A percentile compares a stretch with the other conserved stretches of the same genome.
These are phyloP conservation scores for Caerostris darwini DNA, from an alignment of 1,140 invertebrate species.

Conservation along the genomic window DNA sequence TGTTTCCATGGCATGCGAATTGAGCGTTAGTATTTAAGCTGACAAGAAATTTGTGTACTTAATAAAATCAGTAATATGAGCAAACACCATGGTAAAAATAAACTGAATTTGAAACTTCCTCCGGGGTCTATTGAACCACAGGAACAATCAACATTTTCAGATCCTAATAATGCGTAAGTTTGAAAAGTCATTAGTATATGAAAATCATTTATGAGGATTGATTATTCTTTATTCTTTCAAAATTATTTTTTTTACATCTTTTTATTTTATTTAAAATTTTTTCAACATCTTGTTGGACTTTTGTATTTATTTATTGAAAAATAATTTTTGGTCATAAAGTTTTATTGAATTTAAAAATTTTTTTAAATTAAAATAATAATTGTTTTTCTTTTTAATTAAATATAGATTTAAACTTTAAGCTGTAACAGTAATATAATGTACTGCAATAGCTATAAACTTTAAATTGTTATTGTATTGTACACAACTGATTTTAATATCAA, in stretches of 20 bases:
- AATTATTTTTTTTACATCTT: not conserved
- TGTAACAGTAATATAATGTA: no score
- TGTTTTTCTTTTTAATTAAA: no score
- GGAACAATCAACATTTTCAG: slow-evolving; percentile 86
- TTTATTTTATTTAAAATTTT: not conserved
- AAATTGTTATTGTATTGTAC: no score
- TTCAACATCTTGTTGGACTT: not conserved
- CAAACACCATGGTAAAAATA: slow-evolving; percentile 87
- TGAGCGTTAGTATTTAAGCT: slow-evolving; percentile 27
- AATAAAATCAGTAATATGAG: slow-evolving; percentile 67
- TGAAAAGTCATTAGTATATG: not conserved
- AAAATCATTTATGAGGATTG: not conserved
- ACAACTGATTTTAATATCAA: no score
- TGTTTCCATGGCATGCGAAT: slow-evolving; percentile 58
- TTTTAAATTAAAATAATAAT: no score
- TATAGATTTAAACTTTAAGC: no score
- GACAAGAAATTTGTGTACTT: not conserved
- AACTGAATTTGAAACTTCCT: slow-evolving; percentile 94
- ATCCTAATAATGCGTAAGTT: slow-evolving; percentile 84
- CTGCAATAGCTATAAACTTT: no score
- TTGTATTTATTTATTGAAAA: not conserved
- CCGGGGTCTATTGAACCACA: slow-evolving; percentile 91
- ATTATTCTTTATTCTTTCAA: no score
- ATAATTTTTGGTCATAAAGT: no score
- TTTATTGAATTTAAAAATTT: no score